Conservation (phyloP, 1,140 invertebrate species). For the Diuraphis noxia region DNA sequence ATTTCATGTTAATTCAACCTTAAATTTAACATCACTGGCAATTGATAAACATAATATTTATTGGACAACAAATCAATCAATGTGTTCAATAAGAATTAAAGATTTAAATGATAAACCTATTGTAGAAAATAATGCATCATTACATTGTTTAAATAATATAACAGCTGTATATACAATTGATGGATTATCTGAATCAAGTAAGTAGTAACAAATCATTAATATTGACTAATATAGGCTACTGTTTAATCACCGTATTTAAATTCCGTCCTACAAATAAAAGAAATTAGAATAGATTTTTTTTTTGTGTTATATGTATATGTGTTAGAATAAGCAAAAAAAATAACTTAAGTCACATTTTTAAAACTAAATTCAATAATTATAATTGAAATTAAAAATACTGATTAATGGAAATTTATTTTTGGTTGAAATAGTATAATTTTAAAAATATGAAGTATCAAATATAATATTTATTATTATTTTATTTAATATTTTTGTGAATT, state of each 20-base stretch:
- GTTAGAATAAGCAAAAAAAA: not conserved
- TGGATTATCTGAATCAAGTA: slow-evolving; percentile 37
- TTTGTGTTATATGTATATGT: not conserved
- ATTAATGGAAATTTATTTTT: too few relatives aligned
- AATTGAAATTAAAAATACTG: too few relatives aligned
- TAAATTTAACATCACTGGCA: slow-evolving; percentile 67
- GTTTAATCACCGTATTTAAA: not conserved
- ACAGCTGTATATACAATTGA: slow-evolving; percentile 36
- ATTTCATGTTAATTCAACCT: slow-evolving; percentile 57
- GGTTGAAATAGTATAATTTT: too few relatives aligned
- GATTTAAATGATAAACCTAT: not conserved
- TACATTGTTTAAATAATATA: slow-evolving; percentile 26
- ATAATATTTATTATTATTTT: too few relatives aligned
- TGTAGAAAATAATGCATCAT: slow-evolving; percentile 9
- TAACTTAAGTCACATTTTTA: too few relatives aligned
- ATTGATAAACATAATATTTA: slow-evolving; percentile 71
- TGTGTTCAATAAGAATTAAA: slow-evolving; percentile 20
- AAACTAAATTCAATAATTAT: too few relatives aligned
- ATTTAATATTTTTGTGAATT: not conserved
- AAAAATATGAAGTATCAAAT: too few relatives aligned
- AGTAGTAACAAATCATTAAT: not conserved
- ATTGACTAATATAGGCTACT: not conserved
- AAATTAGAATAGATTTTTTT: not conserved
- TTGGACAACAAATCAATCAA: slow-evolving; percentile 63
- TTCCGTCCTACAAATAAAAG: not conserved